phyloP scores from a whole-genome alignment of 1,140 invertebrate species.

The Panagrolaimus sp. region DNA sequence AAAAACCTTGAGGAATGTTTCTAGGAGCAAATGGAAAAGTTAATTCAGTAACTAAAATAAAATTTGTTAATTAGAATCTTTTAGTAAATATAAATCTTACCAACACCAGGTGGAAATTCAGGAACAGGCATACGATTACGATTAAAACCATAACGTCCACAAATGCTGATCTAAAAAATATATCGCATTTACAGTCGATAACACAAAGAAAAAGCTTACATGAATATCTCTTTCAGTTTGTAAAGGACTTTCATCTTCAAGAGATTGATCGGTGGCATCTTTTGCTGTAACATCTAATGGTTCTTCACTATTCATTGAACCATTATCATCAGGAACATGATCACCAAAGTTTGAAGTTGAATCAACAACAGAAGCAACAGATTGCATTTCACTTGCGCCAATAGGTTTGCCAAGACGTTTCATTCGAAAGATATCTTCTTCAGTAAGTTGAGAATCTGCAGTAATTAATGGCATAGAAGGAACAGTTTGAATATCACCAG shows the following conservation, averaged over 20 bases:
- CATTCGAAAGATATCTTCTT: slow-evolving; percentile 51
- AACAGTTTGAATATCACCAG: not conserved
- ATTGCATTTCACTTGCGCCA: slow-evolving; percentile 27
- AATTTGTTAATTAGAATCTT: not conserved
- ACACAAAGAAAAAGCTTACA: slow-evolving; percentile 23
- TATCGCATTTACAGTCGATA: not conserved
- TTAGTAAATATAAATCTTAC: slow-evolving; percentile 3
- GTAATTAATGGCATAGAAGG: not conserved
- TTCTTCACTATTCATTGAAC: slow-evolving; percentile 15
- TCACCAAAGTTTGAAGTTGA: slow-evolving; percentile 55
- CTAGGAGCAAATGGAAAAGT: slow-evolving; percentile 45
- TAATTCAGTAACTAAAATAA: slow-evolving; percentile 36
- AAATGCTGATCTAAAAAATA: not conserved
- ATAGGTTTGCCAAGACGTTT: slow-evolving; percentile 22
- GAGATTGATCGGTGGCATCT: slow-evolving; percentile 16
- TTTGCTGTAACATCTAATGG: slow-evolving; percentile 16
- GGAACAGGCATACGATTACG: slow-evolving; percentile 28
- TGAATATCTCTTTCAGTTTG: slow-evolving; percentile 16
- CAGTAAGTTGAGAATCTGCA: slow-evolving; percentile 32
- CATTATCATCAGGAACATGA: slow-evolving; percentile 33
- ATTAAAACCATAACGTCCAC: slow-evolving; percentile 37
- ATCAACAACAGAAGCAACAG: slow-evolving; percentile 52
- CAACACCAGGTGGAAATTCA: slow-evolving; percentile 29
- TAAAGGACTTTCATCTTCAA: slow-evolving; percentile 15
- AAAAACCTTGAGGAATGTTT: slow-evolving; percentile 19